A percentile compares a stretch with the other conserved stretches of the same genome.
These are phyloP conservation scores for Clusia tigrina DNA, from an alignment of 2,888 invertebrate species.

Conservation along the genomic window DNA sequence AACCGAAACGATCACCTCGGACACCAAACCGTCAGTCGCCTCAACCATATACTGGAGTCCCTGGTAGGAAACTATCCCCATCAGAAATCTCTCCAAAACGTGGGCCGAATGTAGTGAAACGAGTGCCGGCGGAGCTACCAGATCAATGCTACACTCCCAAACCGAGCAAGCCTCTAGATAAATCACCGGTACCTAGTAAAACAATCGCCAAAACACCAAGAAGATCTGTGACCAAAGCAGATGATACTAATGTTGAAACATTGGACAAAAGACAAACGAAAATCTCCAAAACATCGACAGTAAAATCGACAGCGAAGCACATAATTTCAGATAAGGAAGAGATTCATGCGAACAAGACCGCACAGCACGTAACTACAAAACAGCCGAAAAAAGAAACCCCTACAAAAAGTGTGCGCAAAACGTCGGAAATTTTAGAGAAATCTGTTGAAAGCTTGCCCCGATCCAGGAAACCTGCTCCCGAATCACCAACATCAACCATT, in stretches of 20 bases:
- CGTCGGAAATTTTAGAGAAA: constrained; percentile 3
- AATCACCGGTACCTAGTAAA: not conserved
- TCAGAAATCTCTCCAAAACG: too few species aligned
- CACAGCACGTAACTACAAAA: constrained; percentile 18
- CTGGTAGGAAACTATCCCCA: not conserved
- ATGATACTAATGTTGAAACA: constrained; percentile 19
- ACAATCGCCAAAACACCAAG: not conserved
- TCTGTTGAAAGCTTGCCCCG: not conserved
- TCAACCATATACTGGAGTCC: too few species aligned
- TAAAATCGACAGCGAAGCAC: constrained; percentile 20
- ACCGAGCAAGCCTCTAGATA: not conserved
- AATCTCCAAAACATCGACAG: constrained; percentile 15
- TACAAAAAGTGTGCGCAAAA: constrained; percentile 23
- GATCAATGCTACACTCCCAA: not conserved
- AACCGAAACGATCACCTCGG: not conserved
- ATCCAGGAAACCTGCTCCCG: not conserved
- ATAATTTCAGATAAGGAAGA: constrained; percentile 39
- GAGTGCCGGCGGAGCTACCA: constrained; percentile 23
- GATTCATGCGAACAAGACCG: constrained; percentile 27
- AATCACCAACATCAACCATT: constrained; percentile 34
- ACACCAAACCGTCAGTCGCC: not conserved
- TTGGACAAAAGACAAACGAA: constrained; percentile 5
- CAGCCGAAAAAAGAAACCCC: constrained; percentile 33
- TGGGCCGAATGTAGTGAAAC: not conserved
- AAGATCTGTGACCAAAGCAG: constrained; percentile 23